Evolutionary conservation across 2,888 invertebrate species (phyloP), one percentile per base, ranked within the genome.

Genomic region (Anthoptus insignis): DNA sequence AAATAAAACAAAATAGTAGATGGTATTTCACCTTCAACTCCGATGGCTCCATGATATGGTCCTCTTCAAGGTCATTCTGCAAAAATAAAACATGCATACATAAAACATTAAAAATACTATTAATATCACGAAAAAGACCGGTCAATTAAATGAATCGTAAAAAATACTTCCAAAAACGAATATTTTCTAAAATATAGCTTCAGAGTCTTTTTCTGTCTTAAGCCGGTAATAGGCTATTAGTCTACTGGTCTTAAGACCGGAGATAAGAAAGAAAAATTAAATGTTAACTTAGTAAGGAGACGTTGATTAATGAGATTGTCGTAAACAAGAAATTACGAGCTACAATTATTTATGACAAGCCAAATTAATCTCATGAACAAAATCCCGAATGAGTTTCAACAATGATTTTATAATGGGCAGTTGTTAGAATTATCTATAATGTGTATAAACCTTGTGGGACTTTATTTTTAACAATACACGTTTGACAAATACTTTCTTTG

Each of bases 281-380:
- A 54, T 61, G 58, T 69, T 65, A 66, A 71, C 29, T 64, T 64
- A 57, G 57, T 64, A 64, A 64, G 61, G 52, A 47, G 71, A 74
- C 71, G 63, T 69, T 75, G 80, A 81, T 82, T 77, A 81, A 83
- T 82, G 73, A 66, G 29, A 68, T 65, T 66, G 73, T 76, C 79
- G 70, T 69, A 73, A 79, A 77, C 78, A 78, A 77, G 73, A 67
- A 77, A 78, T 77, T 75, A 79, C 78, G 78, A 77, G 72, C 68
- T 68, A 74, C 74, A 70, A 71, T 79, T 75, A 72, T 76, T 74
- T 64, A 64, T 57, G 54, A 64, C 39, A 34, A 32, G 39, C 22
- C 69, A 72, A 57, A 76, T 75, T 74, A 72, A 69, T 72, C 66
- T 73, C 39, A 58, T 54, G 60, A 68, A 61, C 50, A 39, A 60